Conservation (phyloP, 2,797 vertebrate species). For the Micromesistius poutassou region DNA sequence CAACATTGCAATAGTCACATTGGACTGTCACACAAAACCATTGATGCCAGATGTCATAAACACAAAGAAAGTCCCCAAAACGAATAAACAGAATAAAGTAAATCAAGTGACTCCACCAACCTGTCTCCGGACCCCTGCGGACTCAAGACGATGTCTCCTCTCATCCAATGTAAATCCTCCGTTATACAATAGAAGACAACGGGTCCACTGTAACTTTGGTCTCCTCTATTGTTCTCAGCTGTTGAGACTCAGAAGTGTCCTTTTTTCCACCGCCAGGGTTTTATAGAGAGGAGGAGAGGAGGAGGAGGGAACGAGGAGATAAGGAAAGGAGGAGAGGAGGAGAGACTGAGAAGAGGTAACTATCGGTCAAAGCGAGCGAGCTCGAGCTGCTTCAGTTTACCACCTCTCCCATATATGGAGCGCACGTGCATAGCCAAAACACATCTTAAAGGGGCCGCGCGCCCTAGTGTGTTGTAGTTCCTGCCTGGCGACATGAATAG, state of each 20-base stretch:
- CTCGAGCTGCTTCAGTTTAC: slow-evolving; percentile 29
- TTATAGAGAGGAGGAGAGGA: slow-evolving; percentile 65
- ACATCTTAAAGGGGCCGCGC: slow-evolving; percentile 70
- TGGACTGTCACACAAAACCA: slow-evolving; percentile 5
- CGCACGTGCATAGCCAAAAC: slow-evolving; percentile 78
- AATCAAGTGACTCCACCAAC: slow-evolving; percentile 46
- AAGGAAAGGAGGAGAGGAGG: slow-evolving; percentile 38
- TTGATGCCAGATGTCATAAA: slow-evolving; percentile 21
- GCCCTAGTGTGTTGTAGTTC: neutral
- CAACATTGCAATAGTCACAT: accelerated
- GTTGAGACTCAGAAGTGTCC: slow-evolving; percentile 42
- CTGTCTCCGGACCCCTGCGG: slow-evolving; percentile 34
- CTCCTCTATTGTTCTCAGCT: slow-evolving; percentile 19
- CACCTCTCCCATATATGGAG: slow-evolving; percentile 63
- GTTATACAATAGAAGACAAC: slow-evolving; percentile 15
- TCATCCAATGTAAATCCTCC: slow-evolving; percentile 43
- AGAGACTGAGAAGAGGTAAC: slow-evolving; percentile 67
- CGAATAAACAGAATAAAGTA: neutral
- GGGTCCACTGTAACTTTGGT: neutral
- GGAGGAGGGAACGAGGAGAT: slow-evolving; percentile 32
- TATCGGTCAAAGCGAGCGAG: slow-evolving; percentile 67
- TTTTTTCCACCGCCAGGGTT: slow-evolving; percentile 61
- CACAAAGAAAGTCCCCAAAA: slow-evolving; percentile 53
- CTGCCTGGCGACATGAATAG: neutral
- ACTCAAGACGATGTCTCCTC: neutral